These are phyloP conservation scores for Stenolophus ochropezus DNA, from an alignment of 2,888 invertebrate genomes.

Conservation along the genomic window DNA sequence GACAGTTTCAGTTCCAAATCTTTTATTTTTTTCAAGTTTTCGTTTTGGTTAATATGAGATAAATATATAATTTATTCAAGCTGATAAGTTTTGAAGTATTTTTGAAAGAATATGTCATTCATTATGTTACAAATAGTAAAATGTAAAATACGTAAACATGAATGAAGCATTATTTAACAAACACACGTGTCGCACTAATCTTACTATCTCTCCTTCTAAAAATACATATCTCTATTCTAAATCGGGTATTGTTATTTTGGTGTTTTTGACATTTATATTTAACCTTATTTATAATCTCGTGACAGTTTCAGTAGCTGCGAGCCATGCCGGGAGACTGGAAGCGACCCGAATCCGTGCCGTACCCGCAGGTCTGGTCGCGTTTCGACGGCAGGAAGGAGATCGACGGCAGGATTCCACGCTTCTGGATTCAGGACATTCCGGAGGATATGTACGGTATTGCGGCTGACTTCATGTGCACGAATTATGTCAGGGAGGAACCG, in stretches of 20 bases:
- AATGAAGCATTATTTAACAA: background rate
- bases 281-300: constrained; percentile 5
- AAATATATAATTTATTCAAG: too few species aligned
- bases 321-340: constrained; percentile 67
- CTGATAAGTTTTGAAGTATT: too few species aligned
- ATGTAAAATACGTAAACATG: too few species aligned
- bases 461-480: constrained; percentile 71
- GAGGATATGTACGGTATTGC: constrained; percentile 72
- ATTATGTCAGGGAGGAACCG: constrained; percentile 75
- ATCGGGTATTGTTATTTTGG: background rate
- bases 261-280: background rate
- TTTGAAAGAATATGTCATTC: too few species aligned
- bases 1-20: constrained; percentile 16
- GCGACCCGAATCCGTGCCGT: constrained; percentile 71
- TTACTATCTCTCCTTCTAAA: background rate
- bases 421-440: constrained; percentile 75
- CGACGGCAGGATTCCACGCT: constrained; percentile 70
- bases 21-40: too few species aligned
- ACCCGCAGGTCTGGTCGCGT: constrained; percentile 72
- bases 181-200: background rate
- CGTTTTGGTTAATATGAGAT: too few species aligned
- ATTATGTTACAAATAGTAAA: too few species aligned
- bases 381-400: constrained; percentile 69
- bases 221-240: background rate
- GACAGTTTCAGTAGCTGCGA: constrained; percentile 7